These are phyloP conservation scores for Sphenodon punctatus DNA, from an alignment of 2,797 vertebrate species.

Conservation along the genomic window DNA sequence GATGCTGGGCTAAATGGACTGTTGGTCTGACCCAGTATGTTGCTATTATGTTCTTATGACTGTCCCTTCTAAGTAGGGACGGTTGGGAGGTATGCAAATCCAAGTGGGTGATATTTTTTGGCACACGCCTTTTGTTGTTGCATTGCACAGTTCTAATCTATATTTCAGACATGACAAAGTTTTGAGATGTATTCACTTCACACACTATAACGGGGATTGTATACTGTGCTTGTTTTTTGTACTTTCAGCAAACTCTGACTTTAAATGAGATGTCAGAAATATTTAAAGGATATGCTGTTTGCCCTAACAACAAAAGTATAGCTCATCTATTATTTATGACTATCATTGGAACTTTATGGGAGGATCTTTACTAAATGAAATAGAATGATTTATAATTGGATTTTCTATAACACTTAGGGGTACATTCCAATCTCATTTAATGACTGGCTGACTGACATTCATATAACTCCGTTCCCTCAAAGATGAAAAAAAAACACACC, in stretches of 20 bases:
- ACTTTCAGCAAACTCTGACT: background rate
- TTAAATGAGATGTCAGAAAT: constrained; percentile 13
- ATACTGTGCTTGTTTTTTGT: background rate
- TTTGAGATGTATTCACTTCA: background rate
- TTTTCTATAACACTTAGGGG: background rate
- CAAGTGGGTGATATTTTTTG: background rate
- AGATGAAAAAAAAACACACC: background rate
- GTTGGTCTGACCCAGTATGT: too few species aligned
- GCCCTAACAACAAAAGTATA: background rate
- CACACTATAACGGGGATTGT: background rate
- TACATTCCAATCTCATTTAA: constrained; percentile 7
- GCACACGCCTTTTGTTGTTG: background rate
- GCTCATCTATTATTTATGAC: constrained; percentile 18
- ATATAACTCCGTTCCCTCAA: background rate
- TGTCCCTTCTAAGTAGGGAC: too few species aligned
- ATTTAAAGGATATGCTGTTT: background rate
- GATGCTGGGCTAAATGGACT: too few species aligned
- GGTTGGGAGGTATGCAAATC: too few species aligned
- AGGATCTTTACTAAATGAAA: background rate
- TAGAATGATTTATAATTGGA: background rate
- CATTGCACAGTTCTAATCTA: background rate
- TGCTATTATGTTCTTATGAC: too few species aligned
- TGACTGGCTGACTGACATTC: background rate
- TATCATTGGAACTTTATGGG: background rate
- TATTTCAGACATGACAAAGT: background rate